These are phyloP conservation scores for Tiphia femorata DNA, from an alignment of 2,888 invertebrate species.

Conservation along the genomic window DNA sequence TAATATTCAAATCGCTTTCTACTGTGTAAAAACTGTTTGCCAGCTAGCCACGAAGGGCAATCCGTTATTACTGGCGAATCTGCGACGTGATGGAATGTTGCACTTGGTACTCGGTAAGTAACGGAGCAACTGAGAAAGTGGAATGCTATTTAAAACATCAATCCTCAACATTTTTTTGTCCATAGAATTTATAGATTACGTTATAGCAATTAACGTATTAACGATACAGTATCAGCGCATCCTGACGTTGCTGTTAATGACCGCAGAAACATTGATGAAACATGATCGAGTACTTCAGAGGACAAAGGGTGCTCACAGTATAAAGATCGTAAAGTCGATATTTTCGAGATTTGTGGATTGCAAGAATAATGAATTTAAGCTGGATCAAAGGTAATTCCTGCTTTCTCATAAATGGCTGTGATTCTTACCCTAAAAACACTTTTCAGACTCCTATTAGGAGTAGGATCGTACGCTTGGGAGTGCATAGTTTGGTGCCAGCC, in stretches of 20 bases:
- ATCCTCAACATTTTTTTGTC: neutral
- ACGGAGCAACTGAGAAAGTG: too few relatives aligned
- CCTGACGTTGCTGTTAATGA: constrained; percentile 49
- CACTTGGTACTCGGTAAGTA: too few relatives aligned
- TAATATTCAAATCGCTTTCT: constrained; percentile 33
- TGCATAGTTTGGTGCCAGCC: constrained; percentile 52
- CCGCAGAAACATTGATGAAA: constrained; percentile 44
- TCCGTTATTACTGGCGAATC: too few relatives aligned
- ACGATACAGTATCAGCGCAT: constrained; percentile 50
- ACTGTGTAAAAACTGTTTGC: constrained; percentile 46
- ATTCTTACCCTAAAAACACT: neutral
- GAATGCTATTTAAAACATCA: too few relatives aligned
- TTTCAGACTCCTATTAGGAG: constrained; percentile 61
- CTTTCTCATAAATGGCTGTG: neutral
- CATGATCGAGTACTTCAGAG: constrained; percentile 22
- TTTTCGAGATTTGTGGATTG: constrained; percentile 44
- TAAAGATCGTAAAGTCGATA: constrained; percentile 39
- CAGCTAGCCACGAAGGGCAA: too few relatives aligned
- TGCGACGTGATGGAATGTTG: too few relatives aligned
- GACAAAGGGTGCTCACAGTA: constrained; percentile 32
- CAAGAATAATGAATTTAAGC: constrained; percentile 53
- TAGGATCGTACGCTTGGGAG: constrained; percentile 68
- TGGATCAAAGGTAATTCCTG: constrained; percentile 54
- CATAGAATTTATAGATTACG: constrained; percentile 40
- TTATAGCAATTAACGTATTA: constrained; percentile 40